Conservation (phyloP, 2,797 vertebrate genomes). For the Bradypodion pumilum region DNA sequence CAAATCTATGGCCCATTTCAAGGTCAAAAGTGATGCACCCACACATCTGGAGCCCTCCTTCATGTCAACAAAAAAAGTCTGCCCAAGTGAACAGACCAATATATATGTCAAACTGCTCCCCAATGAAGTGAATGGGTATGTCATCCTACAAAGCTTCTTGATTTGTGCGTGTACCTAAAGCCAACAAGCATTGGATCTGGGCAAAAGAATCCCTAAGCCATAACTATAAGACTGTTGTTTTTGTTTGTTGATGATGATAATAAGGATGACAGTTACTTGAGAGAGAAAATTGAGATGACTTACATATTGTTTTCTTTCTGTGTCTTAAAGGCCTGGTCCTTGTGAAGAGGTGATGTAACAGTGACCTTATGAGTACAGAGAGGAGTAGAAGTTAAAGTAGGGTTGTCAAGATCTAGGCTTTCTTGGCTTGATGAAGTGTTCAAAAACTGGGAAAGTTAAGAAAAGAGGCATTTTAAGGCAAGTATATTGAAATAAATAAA, state of each 20-base stretch:
- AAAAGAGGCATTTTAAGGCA: not conserved
- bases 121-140: not conserved
- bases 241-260: not conserved
- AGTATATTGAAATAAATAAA: slow-evolving; percentile 1
- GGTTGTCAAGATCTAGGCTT: slow-evolving; percentile 83
- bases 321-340: slow-evolving; percentile 81
- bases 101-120: not conserved
- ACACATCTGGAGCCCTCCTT: not conserved
- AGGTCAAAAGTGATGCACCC: not conserved
- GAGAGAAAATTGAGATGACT: slow-evolving; percentile 61
- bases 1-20: not conserved
- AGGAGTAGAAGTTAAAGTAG: slow-evolving; percentile 81
- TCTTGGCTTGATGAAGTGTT: slow-evolving; percentile 88
- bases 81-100: not conserved
- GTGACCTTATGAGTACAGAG: slow-evolving; percentile 86
- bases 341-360: slow-evolving; percentile 76
- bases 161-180: not conserved
- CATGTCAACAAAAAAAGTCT: not conserved
- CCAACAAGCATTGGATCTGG: not conserved
- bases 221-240: not conserved
- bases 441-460: slow-evolving; percentile 83
- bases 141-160: not conserved
- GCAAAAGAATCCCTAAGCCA: not conserved
- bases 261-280: rapidly evolving
- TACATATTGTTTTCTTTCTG: slow-evolving; percentile 94